Base-by-base conservation (phyloP, 2,113 vertebrate species). In the Epinephelus fuscoguttatus region DNA sequence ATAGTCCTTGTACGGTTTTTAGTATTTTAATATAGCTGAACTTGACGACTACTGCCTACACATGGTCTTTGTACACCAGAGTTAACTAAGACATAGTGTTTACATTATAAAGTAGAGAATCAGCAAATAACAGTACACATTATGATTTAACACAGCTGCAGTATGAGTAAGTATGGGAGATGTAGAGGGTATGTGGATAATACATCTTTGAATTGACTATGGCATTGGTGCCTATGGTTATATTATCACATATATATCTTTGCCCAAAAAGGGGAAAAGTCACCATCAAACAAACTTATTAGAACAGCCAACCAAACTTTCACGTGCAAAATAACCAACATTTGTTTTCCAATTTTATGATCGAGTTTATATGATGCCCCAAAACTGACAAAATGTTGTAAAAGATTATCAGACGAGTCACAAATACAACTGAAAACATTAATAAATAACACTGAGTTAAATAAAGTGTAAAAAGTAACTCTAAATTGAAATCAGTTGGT, bases 21-120 rank as follows among this genome's bases (percentile, higher is more conserved):
- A 91, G 84, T 93, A 91, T 89, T 89, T 94, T 92, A 75, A 91
- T 87, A 95, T 89, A 93, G 91, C 86, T 87, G 80, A 87, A 91
- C 78, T 84, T 66, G 81, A 93, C 85, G 78, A 86, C 91, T 93
- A 93, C 92, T 84, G 90, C 80, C 84, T 91, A 93, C 91, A 91
- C 87, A 86, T 91, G 90, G 87, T 90, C 76, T 93, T 89, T 92
- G 89, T 94, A 94, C 92, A 95, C 84, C 90, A 90, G 85, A 87
- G 82, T 75, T 89, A 91, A 92, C 90, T 92, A 92, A 92, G 88
- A 94, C 90, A 91, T 88, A 82, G 89, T 84, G 93, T 92, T 95
- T 92, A 93, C 90, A 90, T 92, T 84, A 86, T 84, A 93, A 89
- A 75, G 75, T 89, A 89, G 82, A 92, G 88, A 87, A 90, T 94